phyloP scores from a whole-genome alignment of 2,113 vertebrate genomes.

The Rhinolophus ferrumequinum region DNA sequence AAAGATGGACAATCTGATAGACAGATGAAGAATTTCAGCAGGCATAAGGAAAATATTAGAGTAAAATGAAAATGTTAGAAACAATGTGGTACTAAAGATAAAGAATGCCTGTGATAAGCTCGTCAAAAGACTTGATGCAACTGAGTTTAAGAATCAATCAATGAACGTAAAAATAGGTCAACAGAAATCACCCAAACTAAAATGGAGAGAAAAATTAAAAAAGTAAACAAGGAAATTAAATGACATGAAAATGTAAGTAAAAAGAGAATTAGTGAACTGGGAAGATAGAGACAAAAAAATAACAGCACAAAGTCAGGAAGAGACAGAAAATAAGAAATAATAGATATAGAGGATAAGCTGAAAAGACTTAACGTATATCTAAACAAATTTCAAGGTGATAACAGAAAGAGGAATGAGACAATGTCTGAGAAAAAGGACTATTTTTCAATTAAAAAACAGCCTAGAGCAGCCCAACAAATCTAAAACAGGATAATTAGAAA shows the following conservation, averaged over 20 bases:
- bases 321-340: neutral
- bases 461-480: neutral
- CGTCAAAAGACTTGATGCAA: neutral
- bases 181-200: neutral
- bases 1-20: neutral
- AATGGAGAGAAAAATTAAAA: neutral
- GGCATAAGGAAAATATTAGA: neutral
- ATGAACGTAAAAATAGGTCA: neutral
- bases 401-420: neutral
- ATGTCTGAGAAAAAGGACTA: neutral
- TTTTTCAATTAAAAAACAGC: neutral
- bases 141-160: neutral
- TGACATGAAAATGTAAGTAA: neutral
- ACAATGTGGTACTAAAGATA: neutral
- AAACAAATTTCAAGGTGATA: neutral
- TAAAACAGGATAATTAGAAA: constrained; percentile 1
- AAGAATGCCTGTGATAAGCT: neutral
- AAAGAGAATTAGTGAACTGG: neutral
- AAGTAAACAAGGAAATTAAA: neutral
- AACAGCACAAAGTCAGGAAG: neutral
- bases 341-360: neutral
- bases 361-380: neutral
- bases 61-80: neutral
- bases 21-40: neutral
- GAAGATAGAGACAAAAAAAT: neutral